Evolutionary conservation across 2,888 invertebrate species (phyloP), one percentile per base, ranked within the genome.

Genomic region (Eupithecia insigniata): DNA sequence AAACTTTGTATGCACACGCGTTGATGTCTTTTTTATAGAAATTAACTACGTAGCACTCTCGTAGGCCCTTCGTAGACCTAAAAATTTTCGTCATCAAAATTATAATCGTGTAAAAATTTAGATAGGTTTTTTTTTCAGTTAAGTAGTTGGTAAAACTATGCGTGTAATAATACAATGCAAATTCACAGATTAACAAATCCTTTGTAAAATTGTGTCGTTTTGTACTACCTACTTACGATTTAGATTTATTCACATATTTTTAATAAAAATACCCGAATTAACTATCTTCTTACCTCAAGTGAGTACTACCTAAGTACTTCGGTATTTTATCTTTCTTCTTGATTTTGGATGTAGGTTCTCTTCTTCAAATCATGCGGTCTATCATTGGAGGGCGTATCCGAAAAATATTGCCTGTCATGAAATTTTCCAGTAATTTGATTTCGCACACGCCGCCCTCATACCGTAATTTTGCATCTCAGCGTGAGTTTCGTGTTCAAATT

Each of bases 401-500:
- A 76, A 75, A 73, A 73, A 76, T 73, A 74, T 76, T 67, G 70
- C 81, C 79, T 80, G 83, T 87, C 85, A 80, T 86, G 87, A 90
- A 90, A 89, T 88, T 87, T 89, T 83, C 85, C 80, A 81, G 82
- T 91, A 90, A 93, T 90, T 92, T 81, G 89, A 93, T 93, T 92
- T 87, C 86, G 85, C 85, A 82, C 84, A 84, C 84, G 83, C 85
- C 90, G 87, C 90, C 92, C 92, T 88, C 88, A 79, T 82, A 84
- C 83, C 80, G 91, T 90, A 90, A 94, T 93, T 92, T 90, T 82
- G 82, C 89, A 92, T 92, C 93, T 89, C 93, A 92, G 93, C 93
- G 86, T 93, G 93, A 92, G 91, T 89, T 93, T 93, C 89, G 92
- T 89, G 92, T 90, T 87, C 90, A 92, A 93, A 93, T 94, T 94